These are phyloP conservation scores for Ibidorhyncha struthersii DNA, from an alignment of 2,113 vertebrate species.

Conservation along the genomic window DNA sequence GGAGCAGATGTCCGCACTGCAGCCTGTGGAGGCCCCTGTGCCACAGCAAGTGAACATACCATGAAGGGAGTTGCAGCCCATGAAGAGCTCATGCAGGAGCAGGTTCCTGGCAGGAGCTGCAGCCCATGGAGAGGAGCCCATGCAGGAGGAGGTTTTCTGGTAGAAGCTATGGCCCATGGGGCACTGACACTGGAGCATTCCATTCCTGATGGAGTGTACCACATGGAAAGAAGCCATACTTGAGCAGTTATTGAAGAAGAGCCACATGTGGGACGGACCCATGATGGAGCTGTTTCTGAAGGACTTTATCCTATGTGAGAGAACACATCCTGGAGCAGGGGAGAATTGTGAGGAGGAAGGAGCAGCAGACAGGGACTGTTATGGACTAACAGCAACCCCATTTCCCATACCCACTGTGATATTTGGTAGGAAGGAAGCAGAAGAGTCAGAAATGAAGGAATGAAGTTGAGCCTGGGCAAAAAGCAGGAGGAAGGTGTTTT, in stretches of 20 bases:
- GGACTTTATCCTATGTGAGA: background rate
- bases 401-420: background rate
- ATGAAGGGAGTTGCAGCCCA: background rate
- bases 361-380: background rate
- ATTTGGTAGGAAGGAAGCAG: background rate
- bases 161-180: background rate
- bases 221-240: background rate
- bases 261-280: background rate
- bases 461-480: background rate
- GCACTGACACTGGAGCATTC: accelerated
- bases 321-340: background rate
- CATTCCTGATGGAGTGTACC: background rate
- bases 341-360: background rate
- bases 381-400: background rate
- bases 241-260: background rate
- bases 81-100: background rate
- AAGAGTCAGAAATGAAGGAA: background rate
- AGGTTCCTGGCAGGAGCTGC: background rate
- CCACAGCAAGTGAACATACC: background rate
- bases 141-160: background rate
- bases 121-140: background rate
- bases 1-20: background rate
- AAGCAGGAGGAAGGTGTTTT: background rate
- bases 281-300: background rate
- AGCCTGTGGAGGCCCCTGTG: too few relatives aligned